Conservation (phyloP, 2,797 vertebrate species). For the Okamejei kenojei region DNA sequence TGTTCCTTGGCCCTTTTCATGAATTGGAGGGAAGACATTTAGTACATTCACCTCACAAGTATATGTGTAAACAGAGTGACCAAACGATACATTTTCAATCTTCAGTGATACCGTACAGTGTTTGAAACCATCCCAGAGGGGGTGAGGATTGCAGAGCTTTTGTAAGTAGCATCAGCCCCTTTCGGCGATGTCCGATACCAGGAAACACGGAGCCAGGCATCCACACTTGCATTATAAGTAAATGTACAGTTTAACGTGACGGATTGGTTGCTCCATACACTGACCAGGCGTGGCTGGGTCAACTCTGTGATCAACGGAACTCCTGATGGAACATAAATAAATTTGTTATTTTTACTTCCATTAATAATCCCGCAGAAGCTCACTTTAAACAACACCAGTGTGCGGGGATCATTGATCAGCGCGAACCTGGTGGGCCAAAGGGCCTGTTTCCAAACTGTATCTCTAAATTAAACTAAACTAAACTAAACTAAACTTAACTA, state of each 20-base stretch:
- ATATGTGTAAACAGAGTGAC: neutral
- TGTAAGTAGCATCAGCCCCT: fast-evolving
- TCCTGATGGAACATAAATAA: neutral
- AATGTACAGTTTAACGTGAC: conserved; percentile 13
- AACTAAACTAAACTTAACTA: too few species aligned
- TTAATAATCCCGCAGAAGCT: neutral
- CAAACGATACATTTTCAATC: neutral
- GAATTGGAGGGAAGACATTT: neutral
- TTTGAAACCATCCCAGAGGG: neutral
- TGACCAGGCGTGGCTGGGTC: neutral
- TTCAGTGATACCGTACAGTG: neutral
- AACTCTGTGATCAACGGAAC: neutral
- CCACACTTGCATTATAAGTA: neutral
- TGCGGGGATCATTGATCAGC: too few species aligned
- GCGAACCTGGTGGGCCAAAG: too few species aligned
- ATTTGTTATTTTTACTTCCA: neutral
- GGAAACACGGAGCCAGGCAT: fast-evolving
- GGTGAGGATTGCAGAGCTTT: neutral
- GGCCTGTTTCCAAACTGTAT: too few species aligned
- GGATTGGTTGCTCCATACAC: neutral
- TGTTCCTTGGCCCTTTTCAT: neutral
- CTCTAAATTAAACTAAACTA: too few species aligned
- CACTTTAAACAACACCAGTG: neutral
- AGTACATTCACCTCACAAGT: neutral
- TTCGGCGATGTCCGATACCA: neutral